These are phyloP conservation scores for Ptychobarbus kaznakovi DNA, from an alignment of 2,797 vertebrate genomes.

Conservation along the genomic window DNA sequence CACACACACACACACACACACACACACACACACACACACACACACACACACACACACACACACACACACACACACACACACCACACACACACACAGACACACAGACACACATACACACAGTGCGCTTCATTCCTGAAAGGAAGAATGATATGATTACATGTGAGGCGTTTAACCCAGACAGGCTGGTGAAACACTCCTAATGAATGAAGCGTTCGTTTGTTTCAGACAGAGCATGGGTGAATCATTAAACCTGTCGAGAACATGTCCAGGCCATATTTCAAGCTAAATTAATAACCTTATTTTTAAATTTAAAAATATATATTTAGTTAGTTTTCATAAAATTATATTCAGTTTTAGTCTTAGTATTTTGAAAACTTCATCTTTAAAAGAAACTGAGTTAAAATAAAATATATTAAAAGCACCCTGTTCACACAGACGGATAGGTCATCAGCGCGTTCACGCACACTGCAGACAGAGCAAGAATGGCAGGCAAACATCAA, in stretches of 20 bases:
- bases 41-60: conserved; percentile 6
- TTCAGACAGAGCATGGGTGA: background rate
- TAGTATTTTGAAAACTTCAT: too few relatives aligned
- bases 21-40: background rate
- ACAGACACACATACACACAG: background rate
- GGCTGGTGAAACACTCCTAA: background rate
- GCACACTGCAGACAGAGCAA: too few relatives aligned
- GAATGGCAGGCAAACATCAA: too few relatives aligned
- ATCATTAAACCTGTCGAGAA: background rate
- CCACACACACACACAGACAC: background rate
- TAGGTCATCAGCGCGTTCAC: too few relatives aligned
- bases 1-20: background rate
- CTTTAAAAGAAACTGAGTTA: too few relatives aligned
- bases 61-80: background rate
- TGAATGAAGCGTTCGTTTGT: background rate
- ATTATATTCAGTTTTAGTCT: too few relatives aligned
- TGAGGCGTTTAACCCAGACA: conserved; percentile 13
- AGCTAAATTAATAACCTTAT: background rate
- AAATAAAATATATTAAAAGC: too few relatives aligned
- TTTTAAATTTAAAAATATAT: background rate
- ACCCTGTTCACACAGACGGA: too few relatives aligned
- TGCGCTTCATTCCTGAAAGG: conserved; percentile 8
- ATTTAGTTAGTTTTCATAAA: too few relatives aligned
- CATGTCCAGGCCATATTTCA: background rate
- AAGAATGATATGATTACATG: conserved; percentile 8